Evolutionary conservation across 2,888 invertebrate species (phyloP).

Genomic region (Oscheius sp.): DNA sequence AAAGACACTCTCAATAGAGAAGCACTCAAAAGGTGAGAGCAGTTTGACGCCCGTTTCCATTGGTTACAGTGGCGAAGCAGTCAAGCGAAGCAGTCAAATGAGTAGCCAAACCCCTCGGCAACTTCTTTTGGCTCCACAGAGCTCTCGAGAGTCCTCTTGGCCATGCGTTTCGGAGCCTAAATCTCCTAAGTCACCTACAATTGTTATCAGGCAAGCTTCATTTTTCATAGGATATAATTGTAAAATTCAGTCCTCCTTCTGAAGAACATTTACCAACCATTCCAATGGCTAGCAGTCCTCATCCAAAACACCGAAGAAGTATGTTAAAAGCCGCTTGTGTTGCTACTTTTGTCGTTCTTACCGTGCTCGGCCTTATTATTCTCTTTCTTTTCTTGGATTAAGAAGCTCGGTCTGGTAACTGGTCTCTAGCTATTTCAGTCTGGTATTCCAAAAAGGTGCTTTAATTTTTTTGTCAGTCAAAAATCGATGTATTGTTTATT

Average conservation of each 20-base stretch:
- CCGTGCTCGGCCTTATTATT: slow-evolving; percentile 1
- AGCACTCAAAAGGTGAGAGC: slow-evolving; percentile 7
- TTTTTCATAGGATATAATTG: too few species aligned
- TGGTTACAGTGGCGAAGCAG: slow-evolving; percentile 12
- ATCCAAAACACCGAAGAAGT: slow-evolving; percentile 10
- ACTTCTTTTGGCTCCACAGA: slow-evolving; percentile 1
- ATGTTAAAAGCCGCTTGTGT: slow-evolving; percentile 4
- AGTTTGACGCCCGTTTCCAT: too few species aligned
- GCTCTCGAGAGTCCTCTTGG: not conserved
- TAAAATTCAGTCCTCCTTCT: slow-evolving; percentile 12
- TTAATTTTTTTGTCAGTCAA: not conserved
- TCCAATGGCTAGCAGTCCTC: not conserved
- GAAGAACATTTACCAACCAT: slow-evolving; percentile 12
- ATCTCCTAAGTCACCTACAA: not conserved
- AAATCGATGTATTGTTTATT: not conserved
- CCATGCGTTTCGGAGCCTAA: not conserved
- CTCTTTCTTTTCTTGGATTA: slow-evolving; percentile 1
- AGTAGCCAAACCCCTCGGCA: slow-evolving; percentile 13
- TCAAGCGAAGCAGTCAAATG: not conserved
- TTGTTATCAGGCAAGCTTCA: slow-evolving; percentile 17
- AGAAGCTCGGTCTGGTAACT: not conserved
- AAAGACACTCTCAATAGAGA: slow-evolving; percentile 5
- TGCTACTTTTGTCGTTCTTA: slow-evolving; percentile 4
- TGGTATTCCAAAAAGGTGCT: slow-evolving; percentile 22
- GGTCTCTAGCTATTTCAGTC: not conserved